Percentiles rank a stretch among this genome's conserved stretches.
phyloP scores from a whole-genome alignment of 2,113 vertebrate genomes.

The Illadopsis cleaveri region DNA sequence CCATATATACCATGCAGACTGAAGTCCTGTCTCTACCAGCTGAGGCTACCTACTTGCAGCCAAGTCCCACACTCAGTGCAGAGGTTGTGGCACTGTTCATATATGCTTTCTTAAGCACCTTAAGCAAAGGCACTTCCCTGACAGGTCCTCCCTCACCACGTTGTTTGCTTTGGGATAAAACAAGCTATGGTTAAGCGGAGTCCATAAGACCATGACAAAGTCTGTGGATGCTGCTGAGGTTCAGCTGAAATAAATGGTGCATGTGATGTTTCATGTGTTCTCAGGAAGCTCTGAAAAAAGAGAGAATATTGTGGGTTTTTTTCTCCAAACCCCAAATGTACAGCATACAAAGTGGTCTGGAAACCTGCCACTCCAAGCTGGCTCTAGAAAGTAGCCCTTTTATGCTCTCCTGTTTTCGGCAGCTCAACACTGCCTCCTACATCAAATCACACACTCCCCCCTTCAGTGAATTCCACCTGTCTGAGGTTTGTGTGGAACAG shows the following conservation, averaged over 20 bases:
- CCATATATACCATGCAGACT: fast-evolving
- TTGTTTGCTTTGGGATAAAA: not conserved
- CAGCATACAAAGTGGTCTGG: not conserved
- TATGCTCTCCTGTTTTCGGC: not conserved
- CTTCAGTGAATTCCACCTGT: not conserved
- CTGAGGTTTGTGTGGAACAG: not conserved
- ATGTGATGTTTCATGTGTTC: not conserved
- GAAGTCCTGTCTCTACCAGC: not conserved
- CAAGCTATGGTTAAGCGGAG: not conserved
- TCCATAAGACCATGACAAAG: not conserved
- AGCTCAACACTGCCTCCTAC: not conserved
- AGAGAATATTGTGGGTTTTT: not conserved
- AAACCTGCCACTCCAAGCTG: not conserved
- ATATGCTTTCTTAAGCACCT: not conserved
- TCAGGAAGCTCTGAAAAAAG: not conserved
- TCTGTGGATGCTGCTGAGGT: not conserved
- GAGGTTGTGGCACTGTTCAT: not conserved
- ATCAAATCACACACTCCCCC: not conserved
- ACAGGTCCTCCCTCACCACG: not conserved
- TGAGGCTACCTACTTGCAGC: not conserved
- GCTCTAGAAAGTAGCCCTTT: not conserved
- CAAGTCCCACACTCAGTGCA: not conserved
- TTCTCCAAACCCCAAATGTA: not conserved
- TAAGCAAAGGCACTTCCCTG: not conserved
- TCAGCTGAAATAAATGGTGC: not conserved